phyloP scores from a whole-genome alignment of 2,113 vertebrate genomes.

The Heteronetta atricapilla region DNA sequence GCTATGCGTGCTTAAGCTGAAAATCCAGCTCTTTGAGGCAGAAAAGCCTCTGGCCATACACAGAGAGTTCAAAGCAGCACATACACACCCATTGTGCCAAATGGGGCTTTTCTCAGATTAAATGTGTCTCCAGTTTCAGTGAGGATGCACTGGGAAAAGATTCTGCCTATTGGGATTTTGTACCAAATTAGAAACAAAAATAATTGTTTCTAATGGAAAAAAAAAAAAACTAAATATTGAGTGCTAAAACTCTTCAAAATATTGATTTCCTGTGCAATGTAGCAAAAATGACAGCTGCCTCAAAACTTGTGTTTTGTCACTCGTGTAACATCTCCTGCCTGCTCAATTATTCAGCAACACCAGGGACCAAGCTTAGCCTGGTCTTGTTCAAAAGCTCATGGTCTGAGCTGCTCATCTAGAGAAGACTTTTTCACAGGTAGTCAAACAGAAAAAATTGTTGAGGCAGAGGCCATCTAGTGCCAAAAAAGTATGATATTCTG shows the following conservation, averaged over 20 bases:
- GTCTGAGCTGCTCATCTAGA: neutral
- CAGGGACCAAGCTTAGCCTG: neutral
- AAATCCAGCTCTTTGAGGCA: neutral
- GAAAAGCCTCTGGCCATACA: neutral
- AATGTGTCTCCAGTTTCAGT: neutral
- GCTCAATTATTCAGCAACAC: neutral
- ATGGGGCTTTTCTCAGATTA: neutral
- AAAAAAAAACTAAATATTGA: neutral
- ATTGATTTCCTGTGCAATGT: neutral
- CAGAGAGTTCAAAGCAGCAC: neutral
- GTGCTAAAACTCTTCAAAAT: neutral
- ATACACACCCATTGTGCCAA: neutral
- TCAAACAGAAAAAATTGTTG: neutral
- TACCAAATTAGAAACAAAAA: neutral
- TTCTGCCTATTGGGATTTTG: neutral
- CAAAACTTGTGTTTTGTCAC: slow-evolving; percentile 29
- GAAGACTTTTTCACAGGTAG: neutral
- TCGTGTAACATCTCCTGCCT: neutral
- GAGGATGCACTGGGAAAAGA: neutral
- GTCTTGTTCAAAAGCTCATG: neutral
- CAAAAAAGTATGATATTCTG: neutral
- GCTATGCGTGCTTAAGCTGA: neutral
- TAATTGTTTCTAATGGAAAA: neutral
- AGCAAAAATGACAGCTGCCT: neutral
- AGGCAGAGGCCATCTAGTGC: neutral